Evolutionary conservation across 2,113 vertebrate genomes (phyloP).

Genomic region (Sander vitreus): DNA sequence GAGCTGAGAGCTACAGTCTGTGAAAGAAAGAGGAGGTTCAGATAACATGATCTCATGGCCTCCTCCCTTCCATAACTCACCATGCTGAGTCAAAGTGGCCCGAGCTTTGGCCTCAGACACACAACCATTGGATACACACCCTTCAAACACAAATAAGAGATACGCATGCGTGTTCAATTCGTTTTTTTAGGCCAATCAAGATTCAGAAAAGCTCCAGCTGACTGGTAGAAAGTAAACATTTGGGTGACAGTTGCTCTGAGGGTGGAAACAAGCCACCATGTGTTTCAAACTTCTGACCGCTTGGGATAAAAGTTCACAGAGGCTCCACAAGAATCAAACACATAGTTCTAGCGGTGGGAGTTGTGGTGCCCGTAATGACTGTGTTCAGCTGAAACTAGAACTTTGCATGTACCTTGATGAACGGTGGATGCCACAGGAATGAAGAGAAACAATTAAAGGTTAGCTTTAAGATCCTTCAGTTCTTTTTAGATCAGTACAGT

Average conservation of each 20-base stretch:
- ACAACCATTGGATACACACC: constrained; percentile 18
- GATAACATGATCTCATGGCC: constrained; percentile 57
- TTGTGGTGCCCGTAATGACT: constrained; percentile 61
- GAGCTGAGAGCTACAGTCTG: constrained; percentile 42
- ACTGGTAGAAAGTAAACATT: constrained; percentile 54
- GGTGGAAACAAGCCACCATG: constrained; percentile 1
- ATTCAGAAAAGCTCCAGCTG: constrained; percentile 11
- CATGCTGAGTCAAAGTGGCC: constrained; percentile 32
- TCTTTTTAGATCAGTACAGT: not conserved
- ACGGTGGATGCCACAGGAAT: constrained; percentile 47
- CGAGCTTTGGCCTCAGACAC: constrained; percentile 15
- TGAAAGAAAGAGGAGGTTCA: constrained; percentile 44
- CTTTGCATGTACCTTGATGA: constrained; percentile 67
- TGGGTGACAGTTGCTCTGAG: constrained; percentile 28
- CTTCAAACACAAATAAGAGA: constrained; percentile 45
- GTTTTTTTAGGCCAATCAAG: not conserved
- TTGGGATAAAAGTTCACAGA: constrained; percentile 20
- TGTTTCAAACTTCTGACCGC: constrained; percentile 24
- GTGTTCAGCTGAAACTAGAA: constrained; percentile 40
- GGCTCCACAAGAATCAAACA: constrained; percentile 55
- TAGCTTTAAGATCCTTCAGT: not conserved
- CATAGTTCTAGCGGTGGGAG: constrained; percentile 58
- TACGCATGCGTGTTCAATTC: constrained; percentile 37
- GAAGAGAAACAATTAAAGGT: constrained; percentile 48
- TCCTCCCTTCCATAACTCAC: constrained; percentile 67